phyloP scores from a whole-genome alignment of 2,797 vertebrate species.

The Pseudochaenichthys georgianus region DNA sequence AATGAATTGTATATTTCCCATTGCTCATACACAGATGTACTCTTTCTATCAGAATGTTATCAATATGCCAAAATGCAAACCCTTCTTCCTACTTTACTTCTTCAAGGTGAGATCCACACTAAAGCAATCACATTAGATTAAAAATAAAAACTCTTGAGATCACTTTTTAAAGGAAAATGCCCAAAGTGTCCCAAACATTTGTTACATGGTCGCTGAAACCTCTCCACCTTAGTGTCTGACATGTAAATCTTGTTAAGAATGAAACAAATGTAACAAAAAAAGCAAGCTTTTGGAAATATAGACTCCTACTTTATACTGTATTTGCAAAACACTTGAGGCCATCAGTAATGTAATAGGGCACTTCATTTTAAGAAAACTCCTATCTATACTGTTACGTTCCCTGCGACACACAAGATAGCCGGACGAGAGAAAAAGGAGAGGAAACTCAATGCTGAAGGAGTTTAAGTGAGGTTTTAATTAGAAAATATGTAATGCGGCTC shows the following conservation, averaged over 20 bases:
- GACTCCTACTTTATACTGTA: neutral
- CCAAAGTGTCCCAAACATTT: too few relatives aligned
- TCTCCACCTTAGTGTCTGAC: neutral
- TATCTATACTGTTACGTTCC: too few relatives aligned
- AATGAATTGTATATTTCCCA: neutral
- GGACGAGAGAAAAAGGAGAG: too few relatives aligned
- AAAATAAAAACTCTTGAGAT: neutral
- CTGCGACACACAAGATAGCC: too few relatives aligned
- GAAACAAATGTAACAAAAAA: neutral
- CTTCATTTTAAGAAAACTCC: conserved; percentile 10
- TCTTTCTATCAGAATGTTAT: neutral
- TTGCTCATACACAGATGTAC: neutral
- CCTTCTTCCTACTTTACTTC: too few relatives aligned
- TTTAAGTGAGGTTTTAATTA: too few relatives aligned
- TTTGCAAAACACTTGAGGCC: conserved; percentile 31
- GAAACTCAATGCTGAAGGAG: too few relatives aligned
- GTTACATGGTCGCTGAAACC: too few relatives aligned
- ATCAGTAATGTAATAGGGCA: conserved; percentile 19
- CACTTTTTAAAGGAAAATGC: neutral
- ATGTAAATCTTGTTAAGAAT: neutral
- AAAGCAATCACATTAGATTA: neutral
- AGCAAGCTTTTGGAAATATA: conserved; percentile 1
- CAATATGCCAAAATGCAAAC: neutral
- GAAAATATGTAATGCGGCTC: too few relatives aligned
- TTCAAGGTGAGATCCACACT: neutral